A percentile compares a stretch with the other conserved stretches of the same genome.
phyloP scores from a whole-genome alignment of 1,140 invertebrate genomes.

The Globodera rostochiensis region DNA sequence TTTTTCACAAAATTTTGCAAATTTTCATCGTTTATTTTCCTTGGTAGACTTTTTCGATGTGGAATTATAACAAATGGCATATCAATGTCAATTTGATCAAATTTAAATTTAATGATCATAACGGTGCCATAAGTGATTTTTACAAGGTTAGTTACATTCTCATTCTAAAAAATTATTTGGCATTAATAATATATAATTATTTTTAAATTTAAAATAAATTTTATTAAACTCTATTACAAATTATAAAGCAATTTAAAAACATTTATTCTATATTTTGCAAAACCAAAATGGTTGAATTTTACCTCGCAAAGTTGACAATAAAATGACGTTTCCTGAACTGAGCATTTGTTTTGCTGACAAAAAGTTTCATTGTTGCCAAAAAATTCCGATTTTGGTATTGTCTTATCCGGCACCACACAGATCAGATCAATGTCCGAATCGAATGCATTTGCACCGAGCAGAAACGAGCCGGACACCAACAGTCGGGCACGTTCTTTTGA shows the following conservation, averaged over 20 bases:
- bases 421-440: neutral
- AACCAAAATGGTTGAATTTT: neutral
- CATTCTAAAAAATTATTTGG: neutral
- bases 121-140: neutral
- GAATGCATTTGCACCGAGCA: neutral
- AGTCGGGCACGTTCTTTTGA: neutral
- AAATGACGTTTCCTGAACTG: neutral
- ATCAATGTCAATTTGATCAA: neutral
- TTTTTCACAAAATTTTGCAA: neutral
- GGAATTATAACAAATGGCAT: neutral
- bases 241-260: too few species aligned
- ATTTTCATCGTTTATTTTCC: neutral
- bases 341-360: neutral
- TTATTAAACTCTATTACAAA: too few species aligned
- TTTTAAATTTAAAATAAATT: too few species aligned
- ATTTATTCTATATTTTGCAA: neutral
- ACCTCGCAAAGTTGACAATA: neutral
- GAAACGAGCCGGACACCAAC: neutral
- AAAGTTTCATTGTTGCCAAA: neutral
- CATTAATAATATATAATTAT: too few species aligned
- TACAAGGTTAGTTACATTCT: neutral
- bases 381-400: neutral
- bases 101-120: neutral
- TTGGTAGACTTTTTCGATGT: neutral
- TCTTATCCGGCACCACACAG: neutral